Evolutionary conservation across 1,140 invertebrate species (phyloP), one percentile per base, ranked within the genome.

Genomic region (Hormaphis cornu): DNA sequence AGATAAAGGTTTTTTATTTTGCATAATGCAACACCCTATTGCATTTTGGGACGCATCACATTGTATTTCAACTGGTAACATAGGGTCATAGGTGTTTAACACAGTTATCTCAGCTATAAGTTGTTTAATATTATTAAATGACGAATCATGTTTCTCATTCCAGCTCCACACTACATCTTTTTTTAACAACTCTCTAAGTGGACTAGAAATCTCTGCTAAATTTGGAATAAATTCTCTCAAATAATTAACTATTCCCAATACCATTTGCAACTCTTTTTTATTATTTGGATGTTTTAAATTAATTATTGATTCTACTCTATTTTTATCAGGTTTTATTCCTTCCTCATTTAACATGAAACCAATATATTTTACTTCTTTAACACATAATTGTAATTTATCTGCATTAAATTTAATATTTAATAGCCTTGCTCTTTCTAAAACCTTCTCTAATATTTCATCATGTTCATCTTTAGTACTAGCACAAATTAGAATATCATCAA

Each of bases 221-320:
- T 75, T 69, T 24, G 71, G 72, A 26, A 75, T 69, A 54, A 75
- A 76, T 35, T 73, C 71, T 46, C 69, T 24, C 14, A 78, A 58
- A 66, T 76, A 79, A 56, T 74, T 78, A 1, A 76, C 61, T 53
- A 79, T 73, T 9, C 78, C 77, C 16, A 81, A 50, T 53, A 78
- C 75, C 66, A 71, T 56, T 53, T 76, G 71, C 5, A 80, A 46
- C 53, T 75, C 76, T 66, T 73, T 72, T 50, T 74, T 72, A 70
- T 72, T 75, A 40, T 42, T 74, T 20, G 79, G 77, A 20, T 20
- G 26, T 18, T 73, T 71, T n/a, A 78, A 71, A 33, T 79, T 73
- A 54, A 72, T 59, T 2, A 81, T 76, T 50, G 78, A 78, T 9
- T 72, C 69, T 2, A 79, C 69, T 72, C 79, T 79, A 12, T 74